phyloP scores from a whole-genome alignment of 2,888 invertebrate species.

The Parnassius apollo region DNA sequence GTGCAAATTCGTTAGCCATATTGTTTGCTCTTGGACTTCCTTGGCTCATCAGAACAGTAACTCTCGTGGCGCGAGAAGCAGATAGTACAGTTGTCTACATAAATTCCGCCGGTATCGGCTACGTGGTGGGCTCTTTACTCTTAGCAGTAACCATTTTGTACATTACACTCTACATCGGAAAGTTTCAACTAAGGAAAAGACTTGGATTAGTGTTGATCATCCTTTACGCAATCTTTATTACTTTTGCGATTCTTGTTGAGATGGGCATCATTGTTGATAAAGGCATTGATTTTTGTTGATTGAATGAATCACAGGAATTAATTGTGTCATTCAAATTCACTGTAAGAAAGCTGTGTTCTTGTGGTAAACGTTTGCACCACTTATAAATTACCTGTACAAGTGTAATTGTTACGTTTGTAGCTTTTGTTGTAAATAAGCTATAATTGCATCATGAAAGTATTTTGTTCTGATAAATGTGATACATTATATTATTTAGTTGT shows the following conservation, averaged over 20 bases:
- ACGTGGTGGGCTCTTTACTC: slow-evolving; percentile 89
- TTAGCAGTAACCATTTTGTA: slow-evolving; percentile 87
- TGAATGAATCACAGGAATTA: too few species aligned
- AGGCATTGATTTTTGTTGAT: slow-evolving; percentile 27
- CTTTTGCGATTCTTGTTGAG: slow-evolving; percentile 89
- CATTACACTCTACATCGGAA: slow-evolving; percentile 84
- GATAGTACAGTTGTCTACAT: slow-evolving; percentile 82
- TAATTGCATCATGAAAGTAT: slow-evolving; percentile 32
- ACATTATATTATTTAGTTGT: slow-evolving; percentile 4
- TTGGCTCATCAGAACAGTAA: slow-evolving; percentile 89
- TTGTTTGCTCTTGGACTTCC: slow-evolving; percentile 91
- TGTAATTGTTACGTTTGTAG: too few species aligned
- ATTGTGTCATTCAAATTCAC: too few species aligned
- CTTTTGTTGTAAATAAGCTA: too few species aligned
- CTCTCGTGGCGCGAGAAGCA: slow-evolving; percentile 69
- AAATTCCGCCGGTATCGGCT: slow-evolving; percentile 89
- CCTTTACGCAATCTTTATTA: slow-evolving; percentile 86
- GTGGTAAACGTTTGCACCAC: too few species aligned
- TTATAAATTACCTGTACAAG: too few species aligned
- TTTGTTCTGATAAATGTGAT: slow-evolving; percentile 30
- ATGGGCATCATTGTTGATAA: slow-evolving; percentile 82
- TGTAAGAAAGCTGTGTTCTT: too few species aligned
- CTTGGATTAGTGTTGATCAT: slow-evolving; percentile 84
- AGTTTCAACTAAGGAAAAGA: slow-evolving; percentile 85
- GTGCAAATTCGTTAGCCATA: slow-evolving; percentile 92